Evolutionary conservation across 2,797 vertebrate species (phyloP).

Genomic region (Alectoris magna): DNA sequence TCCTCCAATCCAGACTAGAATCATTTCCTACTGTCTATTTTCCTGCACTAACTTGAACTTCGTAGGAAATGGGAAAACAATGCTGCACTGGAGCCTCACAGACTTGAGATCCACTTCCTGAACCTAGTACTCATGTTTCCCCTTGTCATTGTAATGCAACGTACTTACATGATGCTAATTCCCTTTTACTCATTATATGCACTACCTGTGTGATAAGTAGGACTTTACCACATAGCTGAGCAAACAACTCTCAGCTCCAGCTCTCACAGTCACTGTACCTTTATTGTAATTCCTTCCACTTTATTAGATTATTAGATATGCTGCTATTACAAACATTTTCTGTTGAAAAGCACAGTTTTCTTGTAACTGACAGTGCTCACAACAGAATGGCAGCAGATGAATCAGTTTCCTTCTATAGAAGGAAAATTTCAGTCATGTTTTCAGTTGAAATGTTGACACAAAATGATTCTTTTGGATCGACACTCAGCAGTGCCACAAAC

Average conservation of each 20-base stretch:
- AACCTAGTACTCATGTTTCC: background rate
- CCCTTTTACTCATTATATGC: background rate
- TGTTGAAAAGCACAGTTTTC: background rate
- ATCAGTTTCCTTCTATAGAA: background rate
- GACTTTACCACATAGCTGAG: background rate
- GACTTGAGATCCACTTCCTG: background rate
- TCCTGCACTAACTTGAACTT: background rate
- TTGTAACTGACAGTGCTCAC: background rate
- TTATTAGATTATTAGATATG: background rate
- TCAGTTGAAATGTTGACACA: background rate
- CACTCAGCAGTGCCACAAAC: background rate
- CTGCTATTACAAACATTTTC: background rate
- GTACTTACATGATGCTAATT: background rate
- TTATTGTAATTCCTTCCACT: background rate
- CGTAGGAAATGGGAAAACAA: background rate
- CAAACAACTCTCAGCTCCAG: background rate
- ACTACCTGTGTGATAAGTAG: background rate
- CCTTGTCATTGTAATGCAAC: background rate
- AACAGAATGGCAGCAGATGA: background rate
- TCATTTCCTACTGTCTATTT: background rate
- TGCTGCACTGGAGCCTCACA: background rate
- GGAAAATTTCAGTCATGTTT: background rate
- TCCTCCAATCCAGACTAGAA: background rate
- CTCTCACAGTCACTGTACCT: background rate
- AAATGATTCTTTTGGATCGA: background rate